Base-by-base conservation (phyloP, 35 echinoderm and acorn worm genomes). In the Apostichopus japonicus region DNA sequence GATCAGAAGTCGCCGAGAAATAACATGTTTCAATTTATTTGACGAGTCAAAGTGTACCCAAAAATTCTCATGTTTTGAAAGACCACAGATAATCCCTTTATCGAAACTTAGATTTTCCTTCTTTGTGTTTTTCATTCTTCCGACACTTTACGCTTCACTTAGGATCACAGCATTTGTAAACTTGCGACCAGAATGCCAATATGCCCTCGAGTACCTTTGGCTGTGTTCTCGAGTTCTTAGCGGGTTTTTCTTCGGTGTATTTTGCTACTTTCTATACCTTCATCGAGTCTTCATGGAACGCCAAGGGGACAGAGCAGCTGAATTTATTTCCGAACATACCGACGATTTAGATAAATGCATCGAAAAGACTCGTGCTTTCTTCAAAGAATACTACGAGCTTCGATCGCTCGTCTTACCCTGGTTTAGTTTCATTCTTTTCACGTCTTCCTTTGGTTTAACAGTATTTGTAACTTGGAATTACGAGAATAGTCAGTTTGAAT, bases 201-300 rank as follows among this genome's bases (percentile, higher is more conserved):
- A 58, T 5, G 5, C 57, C 8, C 21, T 55, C 6, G 53, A 55
- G 15, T 84, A 84, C 57, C 13, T 84, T 54, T 84, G 81, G 81
- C 10, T 84, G 53, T 6, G 56, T 8, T 17, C 8, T 5, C 54
- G 23, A 14, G 81, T 84, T 21, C 9, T 84, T 1, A 58, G 19
- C 54, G 19, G 54, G 16, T 24, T 84, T 8, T 84, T 22, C 81
- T 19, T 84, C n/a, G 81, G 54, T 23, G 57, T 21, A 59, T 84
- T 84, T 84, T 84, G 54, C 15, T 84, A 84, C 57, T 84, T 57
- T 84, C 24, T 84, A 19, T 84, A 84, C 17, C 81, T 84, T 19
- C 81, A 84, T 61, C 81, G 81, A 62, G 23, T 84, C 15, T 57
- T 19, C 57, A 23, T 84, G n/a, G 54, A 84, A 84, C 8, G 53